Percentiles rank a stretch among this genome's conserved stretches.
These are phyloP conservation scores for Campoplex nolae DNA, from an alignment of 2,888 invertebrate species.

Conservation along the genomic window DNA sequence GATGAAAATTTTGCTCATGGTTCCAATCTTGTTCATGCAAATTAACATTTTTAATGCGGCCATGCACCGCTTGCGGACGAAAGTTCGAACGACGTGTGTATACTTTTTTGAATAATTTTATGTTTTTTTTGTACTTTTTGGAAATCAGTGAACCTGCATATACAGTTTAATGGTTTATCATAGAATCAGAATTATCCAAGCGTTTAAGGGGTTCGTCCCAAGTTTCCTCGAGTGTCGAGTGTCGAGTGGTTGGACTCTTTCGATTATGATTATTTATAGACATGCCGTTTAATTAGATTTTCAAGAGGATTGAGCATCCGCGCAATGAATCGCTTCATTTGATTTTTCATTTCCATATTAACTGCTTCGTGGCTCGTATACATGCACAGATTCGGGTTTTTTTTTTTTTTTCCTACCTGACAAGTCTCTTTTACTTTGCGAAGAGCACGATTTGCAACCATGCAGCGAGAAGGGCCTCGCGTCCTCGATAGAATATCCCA, in stretches of 20 bases:
- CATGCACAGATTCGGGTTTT: constrained; percentile 32
- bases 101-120: not conserved
- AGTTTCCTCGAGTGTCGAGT: not conserved
- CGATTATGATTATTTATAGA: constrained; percentile 22
- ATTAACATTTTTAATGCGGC: not conserved
- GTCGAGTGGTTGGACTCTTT: not conserved
- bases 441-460: constrained; percentile 37
- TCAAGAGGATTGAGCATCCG: not conserved
- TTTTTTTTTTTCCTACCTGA: constrained; percentile 1
- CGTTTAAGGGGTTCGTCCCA: not conserved
- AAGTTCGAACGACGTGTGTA: not conserved
- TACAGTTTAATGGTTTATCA: not conserved
- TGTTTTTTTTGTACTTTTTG: not conserved
- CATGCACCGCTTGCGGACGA: not conserved
- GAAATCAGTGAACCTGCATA: not conserved
- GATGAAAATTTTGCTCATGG: not conserved
- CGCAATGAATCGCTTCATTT: constrained; percentile 29
- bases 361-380: constrained; percentile 30
- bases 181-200: not conserved
- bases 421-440: constrained; percentile 46
- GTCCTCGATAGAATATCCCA: constrained; percentile 40
- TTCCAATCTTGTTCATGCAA: not conserved
- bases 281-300: constrained; percentile 32
- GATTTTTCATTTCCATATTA: constrained; percentile 53
- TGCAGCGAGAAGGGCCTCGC: constrained; percentile 3